Conservation (phyloP, 2,888 invertebrate species). For the Xanthia icteritia region DNA sequence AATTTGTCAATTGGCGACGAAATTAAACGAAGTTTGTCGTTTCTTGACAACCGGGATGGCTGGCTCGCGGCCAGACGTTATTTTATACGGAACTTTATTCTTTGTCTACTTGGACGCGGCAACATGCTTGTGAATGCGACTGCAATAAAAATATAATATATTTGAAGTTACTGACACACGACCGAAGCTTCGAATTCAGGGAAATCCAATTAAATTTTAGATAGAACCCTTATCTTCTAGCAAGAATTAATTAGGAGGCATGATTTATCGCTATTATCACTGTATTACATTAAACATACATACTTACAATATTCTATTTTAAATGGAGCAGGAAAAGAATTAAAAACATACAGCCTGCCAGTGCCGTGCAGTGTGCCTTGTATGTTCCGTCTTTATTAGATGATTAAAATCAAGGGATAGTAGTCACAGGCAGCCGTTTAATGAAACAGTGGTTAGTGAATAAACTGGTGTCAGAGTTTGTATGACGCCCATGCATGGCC, state of each 20-base stretch:
- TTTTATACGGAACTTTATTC: conserved; percentile 69
- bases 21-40: conserved; percentile 83
- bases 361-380: not conserved
- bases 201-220: conserved; percentile 70
- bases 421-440: not conserved
- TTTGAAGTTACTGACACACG: conserved; percentile 64
- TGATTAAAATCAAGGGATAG: not conserved
- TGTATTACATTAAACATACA: conserved; percentile 19
- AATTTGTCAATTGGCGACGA: conserved; percentile 82
- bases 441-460: too few species aligned
- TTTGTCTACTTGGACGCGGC: conserved; percentile 50
- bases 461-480: too few species aligned
- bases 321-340: conserved; percentile 7
- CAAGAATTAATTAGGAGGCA: conserved; percentile 69
- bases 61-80: conserved; percentile 80
- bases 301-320: conserved; percentile 18
- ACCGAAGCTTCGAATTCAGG: conserved; percentile 66
- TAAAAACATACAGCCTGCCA: not conserved
- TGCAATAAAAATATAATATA: conserved; percentile 65
- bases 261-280: conserved; percentile 62
- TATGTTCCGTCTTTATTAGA: not conserved
- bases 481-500: too few species aligned
- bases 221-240: conserved; percentile 67
- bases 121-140: conserved; percentile 45
- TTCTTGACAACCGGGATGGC: conserved; percentile 76